Conservation (phyloP, 1,140 invertebrate genomes). For the Macrosteles quadrilineatus region DNA sequence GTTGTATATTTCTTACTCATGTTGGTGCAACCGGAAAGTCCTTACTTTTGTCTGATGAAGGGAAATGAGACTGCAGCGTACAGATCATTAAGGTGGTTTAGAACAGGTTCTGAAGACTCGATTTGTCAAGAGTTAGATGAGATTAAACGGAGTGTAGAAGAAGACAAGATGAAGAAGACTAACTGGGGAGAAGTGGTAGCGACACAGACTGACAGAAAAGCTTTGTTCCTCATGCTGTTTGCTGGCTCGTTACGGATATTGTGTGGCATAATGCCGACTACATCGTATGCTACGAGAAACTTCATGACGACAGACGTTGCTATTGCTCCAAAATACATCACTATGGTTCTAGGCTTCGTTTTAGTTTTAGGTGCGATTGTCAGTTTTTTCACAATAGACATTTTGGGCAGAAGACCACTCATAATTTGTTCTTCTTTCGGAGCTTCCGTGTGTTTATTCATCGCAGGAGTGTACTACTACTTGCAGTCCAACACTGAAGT, state of each 20-base stretch:
- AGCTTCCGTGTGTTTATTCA: constrained; percentile 48
- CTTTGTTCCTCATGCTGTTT: constrained; percentile 62
- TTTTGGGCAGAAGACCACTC: constrained; percentile 67
- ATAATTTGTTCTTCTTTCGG: constrained; percentile 49
- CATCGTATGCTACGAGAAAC: constrained; percentile 75
- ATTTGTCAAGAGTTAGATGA: constrained; percentile 46
- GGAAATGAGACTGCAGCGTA: constrained; percentile 54
- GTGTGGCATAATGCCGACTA: constrained; percentile 70
- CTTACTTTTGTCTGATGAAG: constrained; percentile 65
- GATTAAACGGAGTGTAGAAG: constrained; percentile 34
- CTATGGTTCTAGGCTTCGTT: constrained; percentile 66
- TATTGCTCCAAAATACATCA: constrained; percentile 54
- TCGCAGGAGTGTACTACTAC: constrained; percentile 58
- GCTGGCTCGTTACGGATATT: constrained; percentile 74
- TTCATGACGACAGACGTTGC: constrained; percentile 57
- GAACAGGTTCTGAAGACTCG: constrained; percentile 50
- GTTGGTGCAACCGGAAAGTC: constrained; percentile 78
- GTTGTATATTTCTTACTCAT: constrained; percentile 66
- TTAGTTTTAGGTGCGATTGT: constrained; percentile 65
- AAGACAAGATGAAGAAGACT: constrained; percentile 38
- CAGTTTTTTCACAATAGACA: constrained; percentile 68
- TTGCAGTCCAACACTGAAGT: constrained; percentile 55
- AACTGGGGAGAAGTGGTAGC: constrained; percentile 56
- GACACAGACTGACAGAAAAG: constrained; percentile 60
- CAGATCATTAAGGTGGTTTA: constrained; percentile 53